Percentiles rank a stretch among this genome's conserved stretches.
Evolutionary conservation across 2,797 vertebrate genomes (phyloP).

Genomic region (Phaenicophaeus curvirostris): DNA sequence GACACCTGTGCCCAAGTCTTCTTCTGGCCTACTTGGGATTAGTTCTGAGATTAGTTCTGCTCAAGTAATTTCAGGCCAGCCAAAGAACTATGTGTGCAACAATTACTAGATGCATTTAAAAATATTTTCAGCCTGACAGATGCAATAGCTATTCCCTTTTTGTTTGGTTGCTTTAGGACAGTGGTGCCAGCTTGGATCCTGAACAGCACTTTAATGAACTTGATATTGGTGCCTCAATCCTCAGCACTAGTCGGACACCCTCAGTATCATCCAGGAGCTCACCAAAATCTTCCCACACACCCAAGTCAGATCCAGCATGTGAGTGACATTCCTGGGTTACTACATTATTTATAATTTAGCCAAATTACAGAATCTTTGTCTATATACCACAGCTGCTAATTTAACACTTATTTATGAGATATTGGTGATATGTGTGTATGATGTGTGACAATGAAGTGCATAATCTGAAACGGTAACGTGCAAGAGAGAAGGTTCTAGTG

Average conservation of each 20-base stretch:
- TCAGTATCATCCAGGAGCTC: slow-evolving; percentile 79
- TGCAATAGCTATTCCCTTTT: background rate
- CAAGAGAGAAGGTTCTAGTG: background rate
- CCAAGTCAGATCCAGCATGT: slow-evolving; percentile 76
- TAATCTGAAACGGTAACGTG: background rate
- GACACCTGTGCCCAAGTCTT: background rate
- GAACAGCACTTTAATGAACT: slow-evolving; percentile 75
- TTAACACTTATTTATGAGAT: background rate
- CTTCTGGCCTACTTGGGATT: background rate
- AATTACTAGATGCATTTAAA: background rate
- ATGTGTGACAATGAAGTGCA: background rate
- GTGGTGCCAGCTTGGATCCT: slow-evolving; percentile 68
- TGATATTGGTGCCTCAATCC: slow-evolving; percentile 72
- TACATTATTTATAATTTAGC: background rate
- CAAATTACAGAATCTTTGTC: background rate
- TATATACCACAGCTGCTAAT: background rate
- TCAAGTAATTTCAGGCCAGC: background rate
- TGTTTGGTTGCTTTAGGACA: slow-evolving; percentile 70
- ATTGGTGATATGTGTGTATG: rapidly evolving
- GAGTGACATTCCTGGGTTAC: slow-evolving; percentile 50
- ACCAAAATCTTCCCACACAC: slow-evolving; percentile 77
- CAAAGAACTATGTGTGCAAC: background rate
- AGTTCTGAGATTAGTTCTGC: slow-evolving; percentile 1
- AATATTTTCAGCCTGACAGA: background rate
- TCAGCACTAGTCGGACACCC: slow-evolving; percentile 70